Percentiles rank a stretch among this genome's conserved stretches.
Conservation (phyloP, 1,140 invertebrate genomes). For the Drosophila simulans region DNA sequence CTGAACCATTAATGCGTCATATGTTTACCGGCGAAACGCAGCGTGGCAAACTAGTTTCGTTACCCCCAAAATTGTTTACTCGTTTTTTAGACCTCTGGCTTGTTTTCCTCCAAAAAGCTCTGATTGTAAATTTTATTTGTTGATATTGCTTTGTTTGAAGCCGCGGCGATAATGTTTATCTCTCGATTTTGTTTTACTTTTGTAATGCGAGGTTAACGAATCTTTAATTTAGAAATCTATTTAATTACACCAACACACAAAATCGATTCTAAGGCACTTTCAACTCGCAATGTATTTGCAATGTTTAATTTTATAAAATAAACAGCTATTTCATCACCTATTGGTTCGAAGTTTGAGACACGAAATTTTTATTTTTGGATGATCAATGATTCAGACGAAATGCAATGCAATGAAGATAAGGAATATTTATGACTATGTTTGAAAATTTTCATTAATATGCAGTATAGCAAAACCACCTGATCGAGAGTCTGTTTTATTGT, state of each 20-base stretch:
- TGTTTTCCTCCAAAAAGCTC: constrained; percentile 42
- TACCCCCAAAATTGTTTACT: constrained; percentile 44
- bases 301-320: too few species aligned
- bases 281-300: too few species aligned
- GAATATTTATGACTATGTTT: constrained; percentile 8
- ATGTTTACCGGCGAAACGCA: constrained; percentile 47
- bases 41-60: constrained; percentile 52
- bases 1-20: constrained; percentile 47
- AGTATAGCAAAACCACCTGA: constrained; percentile 59
- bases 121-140: constrained; percentile 16
- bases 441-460: constrained; percentile 47
- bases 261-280: too few species aligned
- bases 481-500: constrained; percentile 58
- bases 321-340: too few species aligned
- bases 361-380: too few species aligned
- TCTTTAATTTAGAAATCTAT: too few species aligned
- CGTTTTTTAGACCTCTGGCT: constrained; percentile 14
- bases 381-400: too few species aligned
- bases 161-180: constrained; percentile 3
- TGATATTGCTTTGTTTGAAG: constrained; percentile 39
- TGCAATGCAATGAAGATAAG: too few species aligned
- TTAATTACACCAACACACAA: too few species aligned
- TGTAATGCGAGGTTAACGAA: not conserved
- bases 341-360: too few species aligned
- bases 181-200: not conserved